Base-by-base conservation (phyloP, 2,888 invertebrate species). In the Thyatira batis region DNA sequence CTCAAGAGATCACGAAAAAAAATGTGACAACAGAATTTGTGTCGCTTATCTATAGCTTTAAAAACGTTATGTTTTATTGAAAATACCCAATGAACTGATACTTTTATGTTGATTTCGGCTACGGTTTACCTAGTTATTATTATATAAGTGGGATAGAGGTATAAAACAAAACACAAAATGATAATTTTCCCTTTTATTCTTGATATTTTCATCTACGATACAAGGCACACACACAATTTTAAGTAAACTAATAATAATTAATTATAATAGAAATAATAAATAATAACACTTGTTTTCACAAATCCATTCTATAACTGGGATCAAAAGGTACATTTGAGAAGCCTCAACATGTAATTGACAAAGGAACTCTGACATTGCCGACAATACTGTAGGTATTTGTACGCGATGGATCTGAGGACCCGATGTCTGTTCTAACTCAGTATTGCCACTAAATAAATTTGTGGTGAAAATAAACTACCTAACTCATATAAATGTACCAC, bases 221-320 rank as follows among this genome's bases (percentile, higher is more conserved):
- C 94, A 94, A 94, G 94, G 94, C 94, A 94, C 94, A 94, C 94
- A 93, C 94, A 93, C 93, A 93, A 91, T 91, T 91, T 89, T 87
- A 91, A 87, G 87, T 85, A 90, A 87, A 90, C 85, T 87, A 87
- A 89, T 85, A 78, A 80, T 85, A 85, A 87, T 84, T 85, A 85
- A 87, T 84, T 76, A 84, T 77, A 80, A 87, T 84, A 85, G 71
- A 84, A 85, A 83, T 82, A 83, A 88, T 86, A 89, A 91, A 90
- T 89, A 87, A 85, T 85, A 86, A 84, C 81, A 81, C 83, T 85
- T 83, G 84, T 82, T 83, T 85, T 73, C 73, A 70, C 77, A 82
- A 82, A 80, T 83, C 80, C 76, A 82, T 82, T 80, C 77, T 77
- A 82, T 79, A 82, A 82, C 73, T 73, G 74, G 82, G 74, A 66